Evolutionary conservation across 2,113 vertebrate genomes (phyloP).

Genomic region (Gracilinanus agilis): DNA sequence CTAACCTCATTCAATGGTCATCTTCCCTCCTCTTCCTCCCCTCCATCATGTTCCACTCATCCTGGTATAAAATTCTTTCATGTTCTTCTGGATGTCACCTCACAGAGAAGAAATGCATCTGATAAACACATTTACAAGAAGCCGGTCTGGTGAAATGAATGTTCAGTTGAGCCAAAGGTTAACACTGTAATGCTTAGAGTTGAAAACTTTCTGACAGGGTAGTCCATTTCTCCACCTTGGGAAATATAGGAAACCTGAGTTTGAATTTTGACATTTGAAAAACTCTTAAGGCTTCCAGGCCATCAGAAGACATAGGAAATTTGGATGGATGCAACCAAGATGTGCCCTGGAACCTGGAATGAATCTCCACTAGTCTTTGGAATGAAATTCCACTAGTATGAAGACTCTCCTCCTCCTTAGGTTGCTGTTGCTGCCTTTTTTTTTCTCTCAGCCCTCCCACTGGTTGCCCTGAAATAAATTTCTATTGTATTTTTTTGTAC

Average conservation of each 20-base stretch:
- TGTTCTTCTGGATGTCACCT: background rate
- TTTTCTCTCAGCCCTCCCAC: background rate
- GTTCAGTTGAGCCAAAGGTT: background rate
- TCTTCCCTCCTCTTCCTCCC: background rate
- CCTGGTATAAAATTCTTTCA: background rate
- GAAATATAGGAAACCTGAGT: background rate
- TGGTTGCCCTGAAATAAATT: background rate
- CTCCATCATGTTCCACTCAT: background rate
- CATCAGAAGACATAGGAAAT: background rate
- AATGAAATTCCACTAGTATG: background rate
- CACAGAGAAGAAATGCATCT: background rate
- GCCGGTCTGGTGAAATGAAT: background rate
- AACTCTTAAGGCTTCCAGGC: background rate
- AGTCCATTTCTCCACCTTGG: background rate
- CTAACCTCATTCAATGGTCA: too few species aligned
- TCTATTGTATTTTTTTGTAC: background rate
- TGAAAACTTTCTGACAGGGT: background rate
- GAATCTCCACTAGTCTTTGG: background rate
- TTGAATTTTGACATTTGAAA: background rate
- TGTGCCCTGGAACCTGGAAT: background rate
- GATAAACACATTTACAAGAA: background rate
- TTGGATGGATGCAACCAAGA: background rate
- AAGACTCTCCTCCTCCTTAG: background rate
- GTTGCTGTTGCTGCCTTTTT: background rate
- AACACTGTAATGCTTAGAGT: background rate